Evolutionary conservation across 2,888 invertebrate genomes (phyloP), one percentile per base, ranked within the genome.

Genomic region (Philhelius pedissequus): DNA sequence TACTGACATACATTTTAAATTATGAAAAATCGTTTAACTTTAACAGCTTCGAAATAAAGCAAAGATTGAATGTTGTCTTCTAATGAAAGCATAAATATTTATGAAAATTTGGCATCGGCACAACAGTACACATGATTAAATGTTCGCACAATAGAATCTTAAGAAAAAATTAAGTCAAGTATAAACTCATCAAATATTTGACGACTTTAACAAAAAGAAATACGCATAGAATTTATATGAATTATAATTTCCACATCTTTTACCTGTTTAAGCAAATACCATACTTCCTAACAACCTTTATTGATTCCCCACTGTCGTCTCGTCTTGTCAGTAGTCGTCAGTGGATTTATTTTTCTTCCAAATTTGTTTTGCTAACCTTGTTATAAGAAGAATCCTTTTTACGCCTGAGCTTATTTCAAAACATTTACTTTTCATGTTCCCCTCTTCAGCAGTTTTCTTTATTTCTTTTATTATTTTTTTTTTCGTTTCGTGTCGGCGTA

Each of bases 361-460:
- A 25, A 50, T 62, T 73, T 60, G n/a, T 25, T 62, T 73, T 62
- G 48, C 71, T 22, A 18, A 73, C 25, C 71, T 48, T 60, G 45
- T 58, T 60, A 38, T 38, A 50, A 30, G 60, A 60, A 52, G 60
- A 60, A 73, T 60, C 60, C 8, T 32, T 50, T 60, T 38, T 50
- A 27, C 66, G 73, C 73, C 43, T 68, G 74, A 62, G 45, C 64
- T 70, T 64, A 64, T 70, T 70, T 70, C 35, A 70, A 77, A 70
- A 62, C 35, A 27, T 77, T 69, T 77, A 62, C 70, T 52, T 52
- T 69, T 54, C 20, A 27, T 62, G 50, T 60, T 60, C 11, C 32
- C 40, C 13, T 25, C 7, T 50, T 38, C 11, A n/a, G n/a, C n/a
- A n/a, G n/a, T 38, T 32, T 54, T 18, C 6, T 40, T 20, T 45